Conservation (phyloP, 2,113 vertebrate species). For the Tyrannus savana region DNA sequence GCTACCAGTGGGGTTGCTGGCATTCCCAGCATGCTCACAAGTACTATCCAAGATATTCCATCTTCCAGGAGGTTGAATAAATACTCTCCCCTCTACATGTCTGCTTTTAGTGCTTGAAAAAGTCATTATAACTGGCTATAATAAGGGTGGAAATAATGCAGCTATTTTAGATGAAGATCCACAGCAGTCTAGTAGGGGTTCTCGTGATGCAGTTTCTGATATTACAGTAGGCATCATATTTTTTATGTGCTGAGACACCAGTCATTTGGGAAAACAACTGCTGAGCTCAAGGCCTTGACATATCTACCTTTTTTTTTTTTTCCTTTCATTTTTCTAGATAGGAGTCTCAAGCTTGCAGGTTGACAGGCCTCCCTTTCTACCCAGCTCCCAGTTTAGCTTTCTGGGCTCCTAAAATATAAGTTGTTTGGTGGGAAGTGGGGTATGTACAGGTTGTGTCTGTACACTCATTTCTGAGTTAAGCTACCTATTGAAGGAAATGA, state of each 20-base stretch:
- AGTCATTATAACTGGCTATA: not conserved
- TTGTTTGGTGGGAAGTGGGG: accelerated
- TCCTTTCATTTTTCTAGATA: not conserved
- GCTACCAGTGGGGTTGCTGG: not conserved
- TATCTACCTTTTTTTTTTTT: not conserved
- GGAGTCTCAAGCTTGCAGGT: not conserved
- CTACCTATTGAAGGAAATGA: not conserved
- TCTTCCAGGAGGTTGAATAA: not conserved
- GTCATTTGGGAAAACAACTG: not conserved
- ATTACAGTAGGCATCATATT: not conserved
- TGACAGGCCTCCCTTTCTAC: not conserved
- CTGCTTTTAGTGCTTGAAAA: not conserved
- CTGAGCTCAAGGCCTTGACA: not conserved
- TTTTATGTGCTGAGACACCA: not conserved
- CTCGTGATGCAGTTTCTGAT: not conserved
- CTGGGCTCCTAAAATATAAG: not conserved
- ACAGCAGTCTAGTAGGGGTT: not conserved
- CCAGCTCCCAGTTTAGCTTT: not conserved
- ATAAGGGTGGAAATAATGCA: not conserved
- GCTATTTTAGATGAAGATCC: not conserved
- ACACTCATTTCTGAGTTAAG: not conserved
- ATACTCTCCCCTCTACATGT: not conserved
- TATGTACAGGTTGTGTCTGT: not conserved
- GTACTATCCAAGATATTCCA: not conserved
- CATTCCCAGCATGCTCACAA: not conserved